Conservation (phyloP, 2,113 vertebrate species). For the Heterochromis multidens region DNA sequence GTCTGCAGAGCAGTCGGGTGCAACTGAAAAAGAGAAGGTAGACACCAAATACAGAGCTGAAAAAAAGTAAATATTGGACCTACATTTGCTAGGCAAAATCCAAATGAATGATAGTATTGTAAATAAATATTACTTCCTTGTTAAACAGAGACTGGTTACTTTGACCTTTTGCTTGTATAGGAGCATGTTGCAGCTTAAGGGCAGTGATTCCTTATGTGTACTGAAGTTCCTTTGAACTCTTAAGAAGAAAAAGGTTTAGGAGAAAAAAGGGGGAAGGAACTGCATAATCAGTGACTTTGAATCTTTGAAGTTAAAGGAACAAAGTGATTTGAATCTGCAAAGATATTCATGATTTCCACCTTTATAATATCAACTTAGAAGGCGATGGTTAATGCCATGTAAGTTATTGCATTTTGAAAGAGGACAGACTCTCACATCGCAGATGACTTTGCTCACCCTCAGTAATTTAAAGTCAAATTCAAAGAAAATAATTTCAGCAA, state of each 20-base stretch:
- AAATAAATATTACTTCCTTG: neutral
- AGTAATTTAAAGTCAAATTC: neutral
- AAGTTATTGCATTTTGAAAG: neutral
- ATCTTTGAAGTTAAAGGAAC: neutral
- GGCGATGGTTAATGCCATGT: neutral
- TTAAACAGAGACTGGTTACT: neutral
- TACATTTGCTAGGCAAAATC: neutral
- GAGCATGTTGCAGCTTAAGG: neutral
- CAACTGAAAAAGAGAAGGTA: neutral
- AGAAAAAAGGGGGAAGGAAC: neutral
- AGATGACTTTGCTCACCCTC: neutral
- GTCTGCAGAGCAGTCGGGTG: neutral
- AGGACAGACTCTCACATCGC: neutral
- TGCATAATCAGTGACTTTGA: neutral
- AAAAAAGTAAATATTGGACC: neutral
- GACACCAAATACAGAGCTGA: neutral
- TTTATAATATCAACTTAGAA: neutral
- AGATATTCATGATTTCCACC: neutral
- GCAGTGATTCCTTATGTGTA: neutral
- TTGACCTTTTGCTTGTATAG: neutral
- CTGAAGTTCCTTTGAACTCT: neutral
- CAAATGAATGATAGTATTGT: neutral
- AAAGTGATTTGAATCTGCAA: conserved; percentile 4
- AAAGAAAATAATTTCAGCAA: neutral
- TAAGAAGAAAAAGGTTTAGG: neutral